Percentiles rank a stretch among this genome's conserved stretches.
Evolutionary conservation across 1,140 invertebrate genomes (phyloP).

Genomic region (Hirudo medicinalis): DNA sequence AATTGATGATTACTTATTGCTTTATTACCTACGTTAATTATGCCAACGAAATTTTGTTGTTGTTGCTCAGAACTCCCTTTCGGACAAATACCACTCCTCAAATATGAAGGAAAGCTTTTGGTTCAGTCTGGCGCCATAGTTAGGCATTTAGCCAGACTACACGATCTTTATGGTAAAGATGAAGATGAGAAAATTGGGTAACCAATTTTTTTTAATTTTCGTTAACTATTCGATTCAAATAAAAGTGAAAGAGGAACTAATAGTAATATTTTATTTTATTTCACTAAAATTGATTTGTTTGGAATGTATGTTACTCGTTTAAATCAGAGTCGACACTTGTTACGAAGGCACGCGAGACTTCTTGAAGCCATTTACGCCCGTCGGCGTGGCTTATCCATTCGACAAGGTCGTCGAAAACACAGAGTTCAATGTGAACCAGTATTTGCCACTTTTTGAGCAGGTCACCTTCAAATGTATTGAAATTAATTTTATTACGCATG

Average conservation of each 20-base stretch:
- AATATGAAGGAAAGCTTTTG: background rate
- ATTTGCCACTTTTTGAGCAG: constrained; percentile 8
- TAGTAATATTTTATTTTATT: no score
- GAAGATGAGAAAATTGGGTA: constrained; percentile 6
- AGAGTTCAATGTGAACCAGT: background rate
- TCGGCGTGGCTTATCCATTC: background rate
- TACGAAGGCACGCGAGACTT: constrained; percentile 12
- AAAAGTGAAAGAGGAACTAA: no score
- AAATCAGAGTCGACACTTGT: constrained; percentile 1
- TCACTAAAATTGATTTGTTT: no score
- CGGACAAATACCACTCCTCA: constrained; percentile 5
- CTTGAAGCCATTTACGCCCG: background rate
- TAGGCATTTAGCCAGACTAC: constrained; percentile 2
- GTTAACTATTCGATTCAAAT: no score
- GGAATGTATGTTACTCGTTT: no score
- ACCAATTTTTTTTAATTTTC: no score
- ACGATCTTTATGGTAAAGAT: background rate
- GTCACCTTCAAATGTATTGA: background rate
- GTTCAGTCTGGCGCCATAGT: constrained; percentile 10
- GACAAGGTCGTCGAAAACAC: background rate
- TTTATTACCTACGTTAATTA: background rate
- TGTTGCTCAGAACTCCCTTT: background rate
- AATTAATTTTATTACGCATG: no score
- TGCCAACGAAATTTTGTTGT: background rate
- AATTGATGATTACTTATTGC: background rate